These are phyloP conservation scores for Ispidina picta DNA, from an alignment of 2,797 vertebrate genomes.

Conservation along the genomic window DNA sequence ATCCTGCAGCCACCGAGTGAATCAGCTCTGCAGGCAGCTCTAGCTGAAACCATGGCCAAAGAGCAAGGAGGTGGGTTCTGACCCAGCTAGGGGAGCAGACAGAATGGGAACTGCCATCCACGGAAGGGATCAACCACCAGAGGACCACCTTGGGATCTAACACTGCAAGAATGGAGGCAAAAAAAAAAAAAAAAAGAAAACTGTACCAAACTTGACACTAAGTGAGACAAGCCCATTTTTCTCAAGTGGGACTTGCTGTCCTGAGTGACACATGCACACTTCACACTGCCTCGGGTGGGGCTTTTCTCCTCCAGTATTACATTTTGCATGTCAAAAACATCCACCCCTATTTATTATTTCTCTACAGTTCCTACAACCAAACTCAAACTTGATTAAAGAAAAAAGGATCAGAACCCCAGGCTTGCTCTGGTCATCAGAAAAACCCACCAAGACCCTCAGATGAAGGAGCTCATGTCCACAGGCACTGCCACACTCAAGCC, in stretches of 20 bases:
- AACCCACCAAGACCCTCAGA: not conserved
- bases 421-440: not conserved
- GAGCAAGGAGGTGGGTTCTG: not conserved
- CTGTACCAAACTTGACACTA: not conserved
- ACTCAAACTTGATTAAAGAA: not conserved
- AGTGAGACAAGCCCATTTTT: not conserved
- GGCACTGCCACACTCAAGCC: accelerated
- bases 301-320: not conserved
- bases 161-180: not conserved
- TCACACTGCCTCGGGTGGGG: accelerated
- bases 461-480: not conserved
- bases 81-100: constrained; percentile 14
- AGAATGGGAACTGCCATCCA: not conserved
- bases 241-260: not conserved
- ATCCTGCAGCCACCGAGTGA: not conserved
- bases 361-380: not conserved
- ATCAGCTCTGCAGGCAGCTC: constrained; percentile 31
- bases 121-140: not conserved
- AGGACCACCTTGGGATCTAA: not conserved
- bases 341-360: not conserved
- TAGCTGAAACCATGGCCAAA: not conserved
- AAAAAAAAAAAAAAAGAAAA: not conserved
- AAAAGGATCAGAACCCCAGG: not conserved
- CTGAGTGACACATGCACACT: not conserved
- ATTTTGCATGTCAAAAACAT: not conserved